These are phyloP conservation scores for Celastrina argiolus DNA, from an alignment of 2,888 invertebrate species.

Conservation along the genomic window DNA sequence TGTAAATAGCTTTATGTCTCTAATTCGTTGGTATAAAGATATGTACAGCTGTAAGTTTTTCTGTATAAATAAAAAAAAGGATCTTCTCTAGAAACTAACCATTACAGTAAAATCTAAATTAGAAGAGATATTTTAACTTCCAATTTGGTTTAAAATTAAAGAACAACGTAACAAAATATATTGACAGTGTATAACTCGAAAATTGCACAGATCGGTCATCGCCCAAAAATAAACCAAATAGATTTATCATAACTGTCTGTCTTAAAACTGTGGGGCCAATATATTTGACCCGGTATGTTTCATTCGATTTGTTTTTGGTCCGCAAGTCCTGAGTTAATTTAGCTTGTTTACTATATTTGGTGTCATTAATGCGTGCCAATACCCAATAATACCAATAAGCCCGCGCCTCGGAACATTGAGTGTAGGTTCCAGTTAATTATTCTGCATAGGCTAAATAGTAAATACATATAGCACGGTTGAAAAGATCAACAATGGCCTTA, in stretches of 20 bases:
- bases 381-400: background rate
- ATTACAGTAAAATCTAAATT: no score
- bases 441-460: background rate
- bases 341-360: constrained; percentile 15
- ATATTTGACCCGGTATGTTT: constrained; percentile 4
- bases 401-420: background rate
- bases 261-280: background rate
- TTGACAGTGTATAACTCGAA: background rate
- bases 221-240: background rate
- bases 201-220: background rate
- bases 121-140: no score
- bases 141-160: no score
- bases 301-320: background rate
- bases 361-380: background rate
- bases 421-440: background rate
- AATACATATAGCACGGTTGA: no score
- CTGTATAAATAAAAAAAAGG: no score
- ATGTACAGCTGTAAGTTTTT: no score
- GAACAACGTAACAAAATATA: background rate
- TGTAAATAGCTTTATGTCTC: no score
- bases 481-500: no score
- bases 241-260: background rate
- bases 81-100: no score
- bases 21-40: no score
- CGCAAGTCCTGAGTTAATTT: background rate